Base-by-base conservation (phyloP, 2,888 invertebrate genomes). In the Conus canariensis region DNA sequence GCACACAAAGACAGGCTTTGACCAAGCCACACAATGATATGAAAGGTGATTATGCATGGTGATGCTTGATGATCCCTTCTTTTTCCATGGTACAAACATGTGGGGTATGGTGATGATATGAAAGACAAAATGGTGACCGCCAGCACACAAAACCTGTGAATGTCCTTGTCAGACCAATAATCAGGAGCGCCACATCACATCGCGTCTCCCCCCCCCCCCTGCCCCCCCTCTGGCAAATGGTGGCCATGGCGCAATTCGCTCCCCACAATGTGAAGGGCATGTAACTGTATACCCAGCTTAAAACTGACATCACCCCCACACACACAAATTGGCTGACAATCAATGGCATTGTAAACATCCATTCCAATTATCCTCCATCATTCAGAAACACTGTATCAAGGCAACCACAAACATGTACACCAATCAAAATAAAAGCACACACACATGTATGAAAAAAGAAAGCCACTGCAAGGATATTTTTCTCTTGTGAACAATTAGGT, bases 61-160 rank as follows among this genome's bases (percentile, higher is more conserved):
- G 45, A 45, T 45, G 45, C 30, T 45, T 4, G 45, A 45, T 45
- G 45, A 30, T 45, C 45, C 45, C 45, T 45, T 45, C 4, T 45
- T 45, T 45, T 45, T 45, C 45, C 45, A 1, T 45, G 45, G 22
- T 45, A 30, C 45, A 45, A 45, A 80, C 45, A 80, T 30, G 77
- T 12, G 25, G 6, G 10, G 77, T 4, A 80, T 10, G 59, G 22
- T 30, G 60, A 12, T 60, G 86, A 86, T 45, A 85, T 86, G 86
- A 86, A 86, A 86, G 67, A 67, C 86, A 30, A 86, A 86, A 30
- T 45, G 60, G 86, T 67, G 67, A 86, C 86, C 60, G 67, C 67
- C n/a, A 67, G 67, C 86, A 67, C 59, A 60, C 30, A 60, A 67
- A n/a, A 64, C 16, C 45, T 60, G n/a, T 6, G 6, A 45, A 19